Evolutionary conservation across 2,113 vertebrate genomes (phyloP), one percentile per base, ranked within the genome.

Genomic region (Melanerpes formicivorus): DNA sequence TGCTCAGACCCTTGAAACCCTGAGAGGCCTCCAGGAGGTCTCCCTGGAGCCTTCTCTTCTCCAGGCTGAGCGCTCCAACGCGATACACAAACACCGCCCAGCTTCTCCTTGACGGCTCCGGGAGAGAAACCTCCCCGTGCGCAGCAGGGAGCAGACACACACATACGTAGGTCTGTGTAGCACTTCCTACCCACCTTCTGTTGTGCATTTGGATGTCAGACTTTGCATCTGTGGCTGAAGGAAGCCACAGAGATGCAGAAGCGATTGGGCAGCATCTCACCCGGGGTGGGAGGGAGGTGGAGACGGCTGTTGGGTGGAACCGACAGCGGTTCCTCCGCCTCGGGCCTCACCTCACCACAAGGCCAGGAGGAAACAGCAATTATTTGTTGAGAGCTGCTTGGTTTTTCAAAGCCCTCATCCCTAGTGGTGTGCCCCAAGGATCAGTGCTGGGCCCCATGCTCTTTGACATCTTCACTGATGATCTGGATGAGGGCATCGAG

Each of bases 341-440:
- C 30, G 21, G 18, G 30, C 48, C 34, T 50, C 15, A 32, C 93
- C 87, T 87, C 2, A 16, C 95, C 91, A 2, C 93, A 71, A 60
- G 85, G 80, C 73, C 0, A 7, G 37, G 73, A 88, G 96, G 94
- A 95, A 95, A 91, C 27, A 15, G 74, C 90, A 59, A 64, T 87
- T 54, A 59, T 91, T 84, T 79, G 93, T 3, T 34, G 93, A 26
- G 81, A 95, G 87, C 84, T 96, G 84, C 84, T 96, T 95, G 55
- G 78, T 81, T 96, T 93, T 58, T 80, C 52, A 25, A 69, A 95
- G 82, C 63, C 59, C 92, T 77, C 74, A 42, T 40, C 40, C 40
- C 40, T 40, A 11, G 40, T 40, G 40, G 40, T 40, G 40, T 40
- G 40, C 40, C 40, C 40, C 40, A 40, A 40, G 40, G 10, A 40